Evolutionary conservation across 2,888 invertebrate species (phyloP), one percentile per base, ranked within the genome.

Genomic region (Unio delphinus): DNA sequence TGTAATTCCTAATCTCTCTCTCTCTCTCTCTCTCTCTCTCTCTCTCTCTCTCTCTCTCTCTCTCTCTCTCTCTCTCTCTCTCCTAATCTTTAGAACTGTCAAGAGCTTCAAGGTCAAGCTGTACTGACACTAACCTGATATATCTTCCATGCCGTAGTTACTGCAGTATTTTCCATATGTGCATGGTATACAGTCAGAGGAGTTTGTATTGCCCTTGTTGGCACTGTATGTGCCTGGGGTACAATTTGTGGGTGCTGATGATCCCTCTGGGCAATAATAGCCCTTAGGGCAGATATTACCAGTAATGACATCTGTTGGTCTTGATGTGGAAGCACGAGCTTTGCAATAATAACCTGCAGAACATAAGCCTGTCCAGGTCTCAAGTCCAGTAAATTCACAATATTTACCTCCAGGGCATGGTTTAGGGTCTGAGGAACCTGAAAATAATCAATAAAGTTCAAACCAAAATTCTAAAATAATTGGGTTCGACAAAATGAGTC

Each of bases 281-380:
- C 87, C 87, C 4, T 82, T 77, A 4, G 87, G 87, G 70, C 87
- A 87, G 34, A 80, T 72, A 67, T 84, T 73, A 23, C 86, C 87
- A 8, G 85, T 84, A 59, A 60, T 78, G 23, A 81, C 85, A 71
- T 85, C 84, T 55, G 79, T 76, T 4, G 87, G 86, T 6, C 75
- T 78, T 20, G 70, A 58, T 4, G 73, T 65, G 17, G 75, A 72
- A 15, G 85, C 82, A 65, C 66, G 78, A 15, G 76, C 79, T 15
- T 73, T 73, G 64, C 89, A 89, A 80, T 83, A 89, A 71, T 86
- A 87, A 11, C 88, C 89, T 4, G 85, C 82, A 1, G 81, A 74
- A 68, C 89, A 89, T 72, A 83, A 80, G 18, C 81, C 87, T 8
- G 86, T 86, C 17, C 88, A 87, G 4, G 66, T 65, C 23, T 76